Base-by-base conservation (phyloP, 2,113 vertebrate genomes). In the Antechinus flavipes region DNA sequence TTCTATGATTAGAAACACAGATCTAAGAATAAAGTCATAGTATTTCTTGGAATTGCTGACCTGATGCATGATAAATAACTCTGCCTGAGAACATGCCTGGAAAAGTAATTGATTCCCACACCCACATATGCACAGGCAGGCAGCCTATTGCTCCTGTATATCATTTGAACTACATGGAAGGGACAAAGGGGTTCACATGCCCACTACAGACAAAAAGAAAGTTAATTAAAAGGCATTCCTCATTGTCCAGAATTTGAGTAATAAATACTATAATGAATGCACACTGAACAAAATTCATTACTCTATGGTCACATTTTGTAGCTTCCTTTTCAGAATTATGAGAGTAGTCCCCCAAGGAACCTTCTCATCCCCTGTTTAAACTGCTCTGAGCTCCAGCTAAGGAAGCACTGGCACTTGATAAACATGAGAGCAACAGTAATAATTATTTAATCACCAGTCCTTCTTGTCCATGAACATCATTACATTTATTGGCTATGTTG, bases 161-260 rank as follows among this genome's bases (percentile, higher is more conserved):
- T 97, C 97, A 97, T 94, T 68, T 4, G 11, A 92, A 90, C 89
- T 27, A 24, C 52, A 53, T 47, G 93, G 91, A 96, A 16, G 30
- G 89, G 93, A 93, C 55, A 53, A 52, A 96, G 35, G 93, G 95
- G 93, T 95, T 76, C 54, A 95, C 93, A 42, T 95, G 95, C 93
- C 95, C 95, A 94, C 54, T 46, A 55, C 95, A 97, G 96, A 98
- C 68, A 84, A 49, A 94, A 26, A 93, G 92, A 94, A 97, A 96
- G 91, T 97, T 98, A 97, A 98, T 97, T 97, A 98, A 98, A 98
- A 97, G 3, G 46, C 95, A 97, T 98, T 55, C 91, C 97, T 97
- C 96, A 97, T 95, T 95, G 95, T 96, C 96, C 58, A 53, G 23
- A 95, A 93, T 96, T 94, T 94, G 58, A 56, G 94, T 96, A 98